Conservation (phyloP, 2,888 invertebrate genomes). For the Leptinotarsa tumamoca region DNA sequence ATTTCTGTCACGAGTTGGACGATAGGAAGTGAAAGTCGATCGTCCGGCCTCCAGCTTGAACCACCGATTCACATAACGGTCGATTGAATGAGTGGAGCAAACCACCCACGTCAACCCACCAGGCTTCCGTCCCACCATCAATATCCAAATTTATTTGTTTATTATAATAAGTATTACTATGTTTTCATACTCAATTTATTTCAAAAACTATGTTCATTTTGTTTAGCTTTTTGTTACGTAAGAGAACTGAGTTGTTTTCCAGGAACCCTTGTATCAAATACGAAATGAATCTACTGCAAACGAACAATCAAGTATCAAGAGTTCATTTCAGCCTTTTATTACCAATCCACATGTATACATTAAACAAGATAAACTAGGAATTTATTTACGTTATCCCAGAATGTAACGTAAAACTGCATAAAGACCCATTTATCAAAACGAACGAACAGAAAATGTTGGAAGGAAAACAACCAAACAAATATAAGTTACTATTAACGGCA, state of each 20-base stretch:
- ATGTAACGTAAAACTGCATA: constrained; percentile 30
- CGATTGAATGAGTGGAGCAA: no score
- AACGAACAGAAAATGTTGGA: constrained; percentile 22
- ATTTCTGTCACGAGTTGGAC: no score
- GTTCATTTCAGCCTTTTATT: constrained; percentile 13
- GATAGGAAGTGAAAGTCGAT: no score
- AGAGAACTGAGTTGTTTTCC: neutral
- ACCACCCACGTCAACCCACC: no score
- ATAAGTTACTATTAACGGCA: constrained; percentile 29
- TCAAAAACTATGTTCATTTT: no score
- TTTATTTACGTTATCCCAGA: constrained; percentile 36
- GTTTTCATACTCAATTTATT: no score
- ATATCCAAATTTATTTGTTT: no score
- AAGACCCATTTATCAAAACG: constrained; percentile 28
- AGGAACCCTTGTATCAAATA: neutral
- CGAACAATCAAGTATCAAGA: constrained; percentile 10
- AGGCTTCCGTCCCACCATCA: no score
- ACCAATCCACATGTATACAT: constrained; percentile 34
- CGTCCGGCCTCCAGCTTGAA: no score
- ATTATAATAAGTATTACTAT: no score
- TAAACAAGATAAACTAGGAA: constrained; percentile 32
- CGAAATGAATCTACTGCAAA: neutral
- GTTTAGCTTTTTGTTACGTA: no score
- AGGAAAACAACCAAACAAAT: constrained; percentile 27
- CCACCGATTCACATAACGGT: no score